These are phyloP conservation scores for Karalla daura DNA, from an alignment of 2,797 vertebrate genomes.

Conservation along the genomic window DNA sequence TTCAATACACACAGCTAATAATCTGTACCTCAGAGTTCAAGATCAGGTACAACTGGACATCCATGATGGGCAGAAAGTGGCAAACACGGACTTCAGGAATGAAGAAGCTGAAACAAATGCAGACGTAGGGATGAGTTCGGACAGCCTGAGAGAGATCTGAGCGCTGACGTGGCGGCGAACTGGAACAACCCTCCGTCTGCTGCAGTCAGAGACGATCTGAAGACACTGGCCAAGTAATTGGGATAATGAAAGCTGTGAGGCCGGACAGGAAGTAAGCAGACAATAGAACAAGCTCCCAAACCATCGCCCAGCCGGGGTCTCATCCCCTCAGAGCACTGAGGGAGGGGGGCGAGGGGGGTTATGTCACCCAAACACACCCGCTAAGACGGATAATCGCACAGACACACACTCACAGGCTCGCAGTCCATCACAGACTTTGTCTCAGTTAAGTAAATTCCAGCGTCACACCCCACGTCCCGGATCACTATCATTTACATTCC, in stretches of 20 bases:
- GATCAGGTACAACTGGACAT: neutral
- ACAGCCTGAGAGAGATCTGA: conserved; percentile 9
- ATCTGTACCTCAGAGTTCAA: neutral
- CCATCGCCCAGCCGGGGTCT: conserved; percentile 15
- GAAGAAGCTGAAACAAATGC: conserved; percentile 12
- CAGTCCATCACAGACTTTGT: conserved; percentile 36
- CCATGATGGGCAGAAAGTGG: neutral
- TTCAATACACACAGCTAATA: neutral
- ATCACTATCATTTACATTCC: conserved; percentile 73
- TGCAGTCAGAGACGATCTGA: conserved; percentile 41
- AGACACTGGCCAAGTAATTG: conserved; percentile 40
- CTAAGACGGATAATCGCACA: conserved; percentile 4
- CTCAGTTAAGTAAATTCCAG: conserved; percentile 57
- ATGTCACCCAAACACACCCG: conserved; percentile 56
- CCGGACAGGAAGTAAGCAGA: conserved; percentile 61
- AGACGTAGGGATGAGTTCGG: conserved; percentile 39
- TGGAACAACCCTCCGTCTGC: conserved; percentile 21
- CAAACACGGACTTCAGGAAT: conserved; percentile 3
- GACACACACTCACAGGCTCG: conserved; percentile 15
- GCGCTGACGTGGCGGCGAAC: conserved; percentile 25
- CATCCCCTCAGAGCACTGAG: conserved; percentile 37
- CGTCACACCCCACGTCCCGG: conserved; percentile 58
- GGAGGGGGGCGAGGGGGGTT: conserved; percentile 54
- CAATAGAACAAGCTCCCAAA: conserved; percentile 56
- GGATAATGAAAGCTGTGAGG: conserved; percentile 36